Evolutionary conservation across 2,113 vertebrate genomes (phyloP).

Genomic region (Prinia subflava): DNA sequence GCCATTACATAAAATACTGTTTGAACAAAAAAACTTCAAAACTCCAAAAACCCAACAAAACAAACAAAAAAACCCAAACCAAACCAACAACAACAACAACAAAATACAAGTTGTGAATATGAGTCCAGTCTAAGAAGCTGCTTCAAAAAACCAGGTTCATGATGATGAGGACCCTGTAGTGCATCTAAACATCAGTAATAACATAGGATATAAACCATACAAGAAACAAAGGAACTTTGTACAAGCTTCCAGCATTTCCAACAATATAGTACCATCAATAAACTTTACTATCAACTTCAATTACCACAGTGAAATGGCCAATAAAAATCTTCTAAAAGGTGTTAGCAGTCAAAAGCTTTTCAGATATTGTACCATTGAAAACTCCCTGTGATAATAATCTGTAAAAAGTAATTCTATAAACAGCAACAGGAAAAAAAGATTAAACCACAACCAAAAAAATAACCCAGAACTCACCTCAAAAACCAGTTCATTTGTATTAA

Average conservation of each 20-base stretch:
- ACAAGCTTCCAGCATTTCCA: background rate
- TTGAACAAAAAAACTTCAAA: background rate
- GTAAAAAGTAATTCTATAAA: background rate
- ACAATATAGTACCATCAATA: background rate
- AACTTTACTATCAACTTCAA: background rate
- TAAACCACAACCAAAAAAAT: rapidly evolving
- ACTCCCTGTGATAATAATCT: background rate
- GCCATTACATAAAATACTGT: rapidly evolving
- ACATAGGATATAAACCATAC: background rate
- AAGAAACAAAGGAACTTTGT: background rate
- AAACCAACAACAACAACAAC: background rate
- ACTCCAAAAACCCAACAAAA: background rate
- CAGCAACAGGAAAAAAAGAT: background rate
- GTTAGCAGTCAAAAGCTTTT: background rate
- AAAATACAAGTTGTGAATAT: background rate
- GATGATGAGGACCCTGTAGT: background rate
- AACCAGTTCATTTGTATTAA: background rate
- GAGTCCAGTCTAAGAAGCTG: background rate
- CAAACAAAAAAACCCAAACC: too few relatives aligned
- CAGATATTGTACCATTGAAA: background rate
- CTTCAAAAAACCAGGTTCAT: background rate
- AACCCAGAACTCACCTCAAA: rapidly evolving
- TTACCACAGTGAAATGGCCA: background rate
- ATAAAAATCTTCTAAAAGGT: background rate
- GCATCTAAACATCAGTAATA: background rate